A percentile compares a stretch with the other conserved stretches of the same genome.
phyloP scores from a whole-genome alignment of 2,888 invertebrate genomes.

The Plutella xylostella region DNA sequence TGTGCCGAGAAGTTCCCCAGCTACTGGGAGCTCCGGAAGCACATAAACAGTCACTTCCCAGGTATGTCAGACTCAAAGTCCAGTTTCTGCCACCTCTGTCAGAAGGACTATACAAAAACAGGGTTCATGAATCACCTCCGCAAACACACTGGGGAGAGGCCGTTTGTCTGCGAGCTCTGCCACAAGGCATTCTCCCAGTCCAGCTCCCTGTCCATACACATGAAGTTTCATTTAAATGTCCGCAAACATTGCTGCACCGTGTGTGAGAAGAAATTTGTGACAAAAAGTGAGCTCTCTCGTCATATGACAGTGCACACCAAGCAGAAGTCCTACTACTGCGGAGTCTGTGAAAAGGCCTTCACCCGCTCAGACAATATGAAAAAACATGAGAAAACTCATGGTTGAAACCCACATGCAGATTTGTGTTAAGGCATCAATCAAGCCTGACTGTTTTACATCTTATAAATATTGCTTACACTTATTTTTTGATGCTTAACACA shows the following conservation, averaged over 20 bases:
- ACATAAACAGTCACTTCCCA: conserved; percentile 62
- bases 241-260: conserved; percentile 65
- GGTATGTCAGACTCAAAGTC: conserved; percentile 67
- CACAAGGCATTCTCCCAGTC: conserved; percentile 66
- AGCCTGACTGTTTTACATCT: conserved; percentile 13
- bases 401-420: conserved; percentile 25
- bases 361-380: conserved; percentile 68
- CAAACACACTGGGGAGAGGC: conserved; percentile 63
- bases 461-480: neutral
- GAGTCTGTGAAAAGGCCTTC: conserved; percentile 66
- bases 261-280: conserved; percentile 67
- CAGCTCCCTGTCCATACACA: conserved; percentile 64
- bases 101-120: conserved; percentile 66
- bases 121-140: conserved; percentile 67
- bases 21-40: conserved; percentile 64
- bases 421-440: conserved; percentile 10
- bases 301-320: conserved; percentile 68
- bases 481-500: conserved; percentile 26
- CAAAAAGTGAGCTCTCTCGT: conserved; percentile 66
- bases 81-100: conserved; percentile 65
- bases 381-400: conserved; percentile 68
- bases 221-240: conserved; percentile 66
- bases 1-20: conserved; percentile 63
- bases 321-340: conserved; percentile 65
- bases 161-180: conserved; percentile 65